Evolutionary conservation across 2,113 vertebrate genomes (phyloP).

Genomic region (Cyprinodon brontotheroides): DNA sequence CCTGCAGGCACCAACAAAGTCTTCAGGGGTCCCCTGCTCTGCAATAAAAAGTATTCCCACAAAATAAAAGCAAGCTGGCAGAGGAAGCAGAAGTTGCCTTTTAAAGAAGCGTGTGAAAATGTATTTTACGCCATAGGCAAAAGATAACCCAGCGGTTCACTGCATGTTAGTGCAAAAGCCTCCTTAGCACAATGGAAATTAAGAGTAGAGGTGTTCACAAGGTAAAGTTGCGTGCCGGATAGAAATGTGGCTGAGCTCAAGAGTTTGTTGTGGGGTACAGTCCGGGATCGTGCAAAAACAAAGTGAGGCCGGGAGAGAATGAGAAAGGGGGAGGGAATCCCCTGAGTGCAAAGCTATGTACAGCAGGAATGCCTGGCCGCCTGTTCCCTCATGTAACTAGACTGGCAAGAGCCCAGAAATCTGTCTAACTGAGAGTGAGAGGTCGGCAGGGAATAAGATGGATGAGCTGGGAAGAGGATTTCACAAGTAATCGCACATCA

Average conservation of each 20-base stretch:
- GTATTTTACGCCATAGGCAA: constrained; percentile 13
- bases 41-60: not conserved
- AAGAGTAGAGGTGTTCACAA: constrained; percentile 3
- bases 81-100: constrained; percentile 22
- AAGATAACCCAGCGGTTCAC: constrained; percentile 21
- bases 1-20: constrained; percentile 4
- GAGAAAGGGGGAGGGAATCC: constrained; percentile 61
- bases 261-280: constrained; percentile 11
- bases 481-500: constrained; percentile 18
- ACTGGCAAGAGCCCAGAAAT: constrained; percentile 68
- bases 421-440: constrained; percentile 44
- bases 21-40: not conserved
- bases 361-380: constrained; percentile 72
- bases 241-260: constrained; percentile 20
- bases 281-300: constrained; percentile 40
- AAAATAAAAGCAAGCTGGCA: constrained; percentile 14
- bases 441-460: constrained; percentile 30
- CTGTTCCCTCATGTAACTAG: constrained; percentile 75
- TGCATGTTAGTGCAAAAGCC: constrained; percentile 23
- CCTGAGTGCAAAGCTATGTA: constrained; percentile 71
- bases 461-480: constrained; percentile 27
- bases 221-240: constrained; percentile 1
- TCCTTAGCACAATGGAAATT: not conserved
- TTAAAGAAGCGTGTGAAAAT: constrained; percentile 40
- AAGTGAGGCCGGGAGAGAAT: constrained; percentile 7